Evolutionary conservation across 2,113 vertebrate species (phyloP), one percentile per base, ranked within the genome.

Genomic region (Stictonetta naevosa): DNA sequence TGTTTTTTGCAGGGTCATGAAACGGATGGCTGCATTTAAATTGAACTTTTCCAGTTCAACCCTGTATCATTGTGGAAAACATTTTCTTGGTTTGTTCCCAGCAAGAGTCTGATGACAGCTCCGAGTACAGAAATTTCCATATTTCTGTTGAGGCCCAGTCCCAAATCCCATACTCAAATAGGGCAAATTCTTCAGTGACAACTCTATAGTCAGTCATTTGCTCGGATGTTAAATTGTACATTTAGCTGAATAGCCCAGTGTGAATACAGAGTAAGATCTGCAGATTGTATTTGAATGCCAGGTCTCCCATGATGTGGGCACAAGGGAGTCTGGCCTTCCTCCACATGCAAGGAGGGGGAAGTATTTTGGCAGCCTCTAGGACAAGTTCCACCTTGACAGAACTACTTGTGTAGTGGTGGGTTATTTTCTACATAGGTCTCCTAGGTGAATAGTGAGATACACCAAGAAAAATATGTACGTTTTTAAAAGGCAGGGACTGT

Each of bases 141-240:
- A 2, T 26, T 19, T 11, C 58, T 28, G 13, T 0, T 31, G 46
- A 77, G 34, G 8, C 28, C 29, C 15, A 44, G 26, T 63, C n/a
- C 52, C 33, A 80, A 74, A 77, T 71, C 60, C 46, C 0, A 0
- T 50, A 7, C 25, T 52, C 16, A 75, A 22, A 36, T 2, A 88
- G n/a, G 52, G 21, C 23, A 75, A 63, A 16, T 75, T 71, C 28
- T 53, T 78, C 34, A 42, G 13, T 36, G 60, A 12, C 29, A 84
- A 2, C 42, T 90, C 31, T 26, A 15, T 25, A 42, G 88, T 18
- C 23, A 18, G 21, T 66, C 31, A 11, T 73, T 72, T 64, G 17
- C 29, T 18, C 14, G 42, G n/a, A 16, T 60, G 38, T 56, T 2
- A 1, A 1, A 2, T 34, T 0, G 1, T 67, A 5, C 1, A 0